Percentiles rank a stretch among this genome's conserved stretches.
These are phyloP conservation scores for Phalloptychus januarius DNA, from an alignment of 2,797 vertebrate genomes.

Conservation along the genomic window DNA sequence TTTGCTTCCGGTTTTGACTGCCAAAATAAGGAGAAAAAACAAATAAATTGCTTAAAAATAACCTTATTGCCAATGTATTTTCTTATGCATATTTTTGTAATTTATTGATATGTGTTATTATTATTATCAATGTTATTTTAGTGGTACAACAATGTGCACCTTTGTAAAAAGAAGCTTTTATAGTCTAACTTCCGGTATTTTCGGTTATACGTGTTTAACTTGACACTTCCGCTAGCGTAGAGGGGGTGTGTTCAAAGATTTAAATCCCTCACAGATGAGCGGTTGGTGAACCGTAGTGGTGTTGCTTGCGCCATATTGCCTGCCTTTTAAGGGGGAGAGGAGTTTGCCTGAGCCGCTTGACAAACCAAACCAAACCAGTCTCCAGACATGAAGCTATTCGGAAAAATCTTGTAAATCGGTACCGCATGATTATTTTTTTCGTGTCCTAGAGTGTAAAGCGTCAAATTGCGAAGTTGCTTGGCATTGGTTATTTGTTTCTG, in stretches of 20 bases:
- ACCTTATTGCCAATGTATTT: neutral
- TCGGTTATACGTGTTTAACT: neutral
- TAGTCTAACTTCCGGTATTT: slow-evolving; percentile 29
- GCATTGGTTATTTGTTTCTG: slow-evolving; percentile 24
- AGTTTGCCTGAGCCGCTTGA: slow-evolving; percentile 63
- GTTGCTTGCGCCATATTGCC: slow-evolving; percentile 85
- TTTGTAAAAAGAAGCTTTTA: neutral
- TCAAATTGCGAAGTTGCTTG: slow-evolving; percentile 34
- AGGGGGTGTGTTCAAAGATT: slow-evolving; percentile 80
- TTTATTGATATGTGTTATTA: neutral
- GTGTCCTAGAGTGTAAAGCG: slow-evolving; percentile 42
- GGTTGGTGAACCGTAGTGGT: slow-evolving; percentile 64
- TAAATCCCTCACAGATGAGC: slow-evolving; percentile 89
- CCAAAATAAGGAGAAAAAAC: neutral
- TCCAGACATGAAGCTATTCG: slow-evolving; percentile 64
- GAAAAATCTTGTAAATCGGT: slow-evolving; percentile 50
- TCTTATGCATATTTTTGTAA: neutral
- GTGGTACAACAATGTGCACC: neutral
- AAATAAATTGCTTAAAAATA: neutral
- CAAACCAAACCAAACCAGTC: slow-evolving; percentile 51
- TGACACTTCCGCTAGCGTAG: slow-evolving; percentile 1
- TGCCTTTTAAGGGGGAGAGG: slow-evolving; percentile 75
- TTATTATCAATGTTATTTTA: neutral
- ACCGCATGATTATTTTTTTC: slow-evolving; percentile 33
- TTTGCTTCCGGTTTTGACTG: neutral